A percentile compares a stretch with the other conserved stretches of the same genome.
Conservation (phyloP, 1,140 invertebrate genomes). For the Ridgeia piscesae region DNA sequence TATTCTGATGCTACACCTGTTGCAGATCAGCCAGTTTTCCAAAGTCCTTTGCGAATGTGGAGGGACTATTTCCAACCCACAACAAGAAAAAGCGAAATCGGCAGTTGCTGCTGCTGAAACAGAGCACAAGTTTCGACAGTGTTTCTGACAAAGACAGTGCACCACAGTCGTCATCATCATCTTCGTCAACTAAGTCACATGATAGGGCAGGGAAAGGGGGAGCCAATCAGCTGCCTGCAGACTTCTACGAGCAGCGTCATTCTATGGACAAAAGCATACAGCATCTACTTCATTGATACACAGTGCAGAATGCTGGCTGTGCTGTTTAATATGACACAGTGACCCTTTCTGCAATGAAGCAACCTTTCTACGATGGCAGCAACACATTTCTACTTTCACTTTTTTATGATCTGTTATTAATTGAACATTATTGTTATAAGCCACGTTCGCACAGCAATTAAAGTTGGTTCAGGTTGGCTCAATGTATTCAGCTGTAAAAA, state of each 20-base stretch:
- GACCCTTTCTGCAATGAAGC: not conserved
- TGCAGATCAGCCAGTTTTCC: not conserved
- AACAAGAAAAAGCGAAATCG: not conserved
- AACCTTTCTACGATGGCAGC: not conserved
- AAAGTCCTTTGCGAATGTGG: not conserved
- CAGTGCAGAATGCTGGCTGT: not conserved
- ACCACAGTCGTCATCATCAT: not conserved
- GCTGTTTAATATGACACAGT: not conserved
- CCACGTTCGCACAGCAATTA: not conserved
- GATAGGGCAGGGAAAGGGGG: not conserved
- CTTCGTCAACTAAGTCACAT: not conserved
- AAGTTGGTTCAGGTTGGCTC: not conserved
- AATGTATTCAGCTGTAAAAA: not conserved
- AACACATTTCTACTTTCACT: not conserved
- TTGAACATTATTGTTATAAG: not conserved
- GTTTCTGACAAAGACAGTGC: not conserved
- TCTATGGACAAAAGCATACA: not conserved
- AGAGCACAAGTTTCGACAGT: not conserved
- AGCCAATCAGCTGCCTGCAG: not conserved
- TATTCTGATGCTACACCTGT: not conserved
- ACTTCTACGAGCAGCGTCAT: not conserved
- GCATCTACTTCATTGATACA: not conserved
- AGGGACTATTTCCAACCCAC: not conserved
- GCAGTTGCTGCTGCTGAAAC: not conserved
- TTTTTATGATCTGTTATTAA: not conserved